Conservation (phyloP, 23 tunicate genomes). For the Oikopleura vanhoeffeni region DNA sequence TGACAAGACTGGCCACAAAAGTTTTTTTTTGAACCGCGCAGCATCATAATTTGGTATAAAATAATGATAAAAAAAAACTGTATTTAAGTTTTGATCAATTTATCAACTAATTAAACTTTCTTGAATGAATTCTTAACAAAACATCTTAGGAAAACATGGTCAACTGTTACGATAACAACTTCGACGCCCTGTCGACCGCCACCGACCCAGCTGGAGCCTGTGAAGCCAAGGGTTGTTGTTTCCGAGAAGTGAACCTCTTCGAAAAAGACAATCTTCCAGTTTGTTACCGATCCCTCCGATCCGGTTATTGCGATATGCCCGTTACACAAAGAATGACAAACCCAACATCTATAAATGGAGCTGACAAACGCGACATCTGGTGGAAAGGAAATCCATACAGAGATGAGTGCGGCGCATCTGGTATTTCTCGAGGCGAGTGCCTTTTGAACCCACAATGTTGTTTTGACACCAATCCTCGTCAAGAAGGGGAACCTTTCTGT, state of each 20-base stretch:
- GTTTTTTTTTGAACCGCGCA: too few relatives aligned
- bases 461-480: conserved; percentile 1
- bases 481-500: background rate
- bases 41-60: too few relatives aligned
- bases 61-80: too few relatives aligned
- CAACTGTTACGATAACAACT: conserved; percentile 16
- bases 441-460: conserved; percentile 13
- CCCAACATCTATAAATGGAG: background rate
- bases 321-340: background rate
- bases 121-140: too few relatives aligned
- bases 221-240: background rate
- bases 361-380: background rate
- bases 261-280: background rate
- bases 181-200: background rate
- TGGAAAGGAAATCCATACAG: conserved; percentile 4
- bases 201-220: background rate
- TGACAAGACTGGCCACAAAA: too few relatives aligned
- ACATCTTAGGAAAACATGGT: too few relatives aligned
- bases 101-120: too few relatives aligned
- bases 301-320: background rate
- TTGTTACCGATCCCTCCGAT: conserved; percentile 11
- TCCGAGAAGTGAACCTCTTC: conserved; percentile 10
- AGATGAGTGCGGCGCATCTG: background rate
- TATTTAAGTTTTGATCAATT: too few relatives aligned
- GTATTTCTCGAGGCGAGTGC: background rate